Evolutionary conservation across 1,140 invertebrate genomes (phyloP).

Genomic region (Aporrectodea caliginosa): DNA sequence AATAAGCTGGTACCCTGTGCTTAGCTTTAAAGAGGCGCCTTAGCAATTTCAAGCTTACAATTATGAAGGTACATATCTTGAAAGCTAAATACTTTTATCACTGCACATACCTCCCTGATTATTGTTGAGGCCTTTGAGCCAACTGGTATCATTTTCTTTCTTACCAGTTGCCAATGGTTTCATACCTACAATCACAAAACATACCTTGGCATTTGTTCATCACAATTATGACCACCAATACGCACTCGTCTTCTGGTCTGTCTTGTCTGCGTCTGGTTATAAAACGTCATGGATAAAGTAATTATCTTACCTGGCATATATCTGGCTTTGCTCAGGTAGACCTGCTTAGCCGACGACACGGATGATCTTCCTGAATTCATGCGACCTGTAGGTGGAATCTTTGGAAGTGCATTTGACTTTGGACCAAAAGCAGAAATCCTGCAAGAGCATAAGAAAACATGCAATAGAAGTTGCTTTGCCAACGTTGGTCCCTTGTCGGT

Average conservation of each 20-base stretch:
- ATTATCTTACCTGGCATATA: slow-evolving; percentile 63
- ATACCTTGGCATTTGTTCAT: neutral
- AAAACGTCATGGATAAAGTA: neutral
- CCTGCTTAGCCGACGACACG: slow-evolving; percentile 66
- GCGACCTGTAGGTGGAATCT: neutral
- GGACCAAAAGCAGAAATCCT: neutral
- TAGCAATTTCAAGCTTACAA: neutral
- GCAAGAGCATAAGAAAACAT: too few relatives aligned
- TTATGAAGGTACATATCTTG: neutral
- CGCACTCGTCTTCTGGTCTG: neutral
- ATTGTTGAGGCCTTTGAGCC: slow-evolving; percentile 2
- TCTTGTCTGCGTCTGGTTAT: neutral
- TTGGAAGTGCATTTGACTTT: slow-evolving; percentile 14
- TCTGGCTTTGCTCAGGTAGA: slow-evolving; percentile 68
- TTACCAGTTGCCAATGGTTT: slow-evolving; percentile 5
- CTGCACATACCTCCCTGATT: neutral
- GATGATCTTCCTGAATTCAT: slow-evolving; percentile 45
- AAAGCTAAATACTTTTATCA: neutral
- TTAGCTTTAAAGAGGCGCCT: too few relatives aligned
- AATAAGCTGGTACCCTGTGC: neutral
- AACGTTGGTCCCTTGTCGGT: too few relatives aligned
- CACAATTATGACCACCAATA: neutral
- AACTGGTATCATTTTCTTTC: slow-evolving; percentile 19
- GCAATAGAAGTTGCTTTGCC: too few relatives aligned
- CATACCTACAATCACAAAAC: neutral